These are phyloP conservation scores for Drosophila kurseongensis DNA, from an alignment of 1,140 invertebrate genomes.

Conservation along the genomic window DNA sequence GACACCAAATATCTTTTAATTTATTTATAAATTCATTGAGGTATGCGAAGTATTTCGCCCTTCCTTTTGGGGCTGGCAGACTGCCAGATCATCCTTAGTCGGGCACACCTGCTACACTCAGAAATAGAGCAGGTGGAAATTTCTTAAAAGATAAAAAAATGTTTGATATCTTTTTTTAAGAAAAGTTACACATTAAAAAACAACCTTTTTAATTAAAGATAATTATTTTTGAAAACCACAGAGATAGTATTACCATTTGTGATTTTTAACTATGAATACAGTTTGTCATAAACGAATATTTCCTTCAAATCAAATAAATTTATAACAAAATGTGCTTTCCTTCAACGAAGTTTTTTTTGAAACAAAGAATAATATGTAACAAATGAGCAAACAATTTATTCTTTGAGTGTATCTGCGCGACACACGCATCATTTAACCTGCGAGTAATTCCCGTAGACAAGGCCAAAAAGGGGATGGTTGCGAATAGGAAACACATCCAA, in stretches of 20 bases:
- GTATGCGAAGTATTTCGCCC: constrained; percentile 36
- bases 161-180: not conserved
- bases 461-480: constrained; percentile 24
- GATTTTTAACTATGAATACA: too few species aligned
- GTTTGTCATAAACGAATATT: too few species aligned
- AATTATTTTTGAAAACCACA: not conserved
- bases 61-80: constrained; percentile 33
- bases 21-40: constrained; percentile 72
- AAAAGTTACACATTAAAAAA: too few species aligned
- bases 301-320: too few species aligned
- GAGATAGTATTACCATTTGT: too few species aligned
- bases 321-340: too few species aligned
- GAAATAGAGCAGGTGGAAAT: not conserved
- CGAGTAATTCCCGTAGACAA: constrained; percentile 34
- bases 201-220: too few species aligned
- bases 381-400: too few species aligned
- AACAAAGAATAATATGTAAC: too few species aligned
- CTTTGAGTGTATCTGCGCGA: constrained; percentile 31
- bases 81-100: constrained; percentile 39
- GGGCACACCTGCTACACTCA: constrained; percentile 35
- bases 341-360: too few species aligned
- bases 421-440: constrained; percentile 80
- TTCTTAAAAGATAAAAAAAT: not conserved
- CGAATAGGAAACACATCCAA: constrained; percentile 24
- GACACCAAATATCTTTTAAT: constrained; percentile 74